Base-by-base conservation (phyloP, 2,113 vertebrate genomes). In the Poeciliopsis occidentalis region DNA sequence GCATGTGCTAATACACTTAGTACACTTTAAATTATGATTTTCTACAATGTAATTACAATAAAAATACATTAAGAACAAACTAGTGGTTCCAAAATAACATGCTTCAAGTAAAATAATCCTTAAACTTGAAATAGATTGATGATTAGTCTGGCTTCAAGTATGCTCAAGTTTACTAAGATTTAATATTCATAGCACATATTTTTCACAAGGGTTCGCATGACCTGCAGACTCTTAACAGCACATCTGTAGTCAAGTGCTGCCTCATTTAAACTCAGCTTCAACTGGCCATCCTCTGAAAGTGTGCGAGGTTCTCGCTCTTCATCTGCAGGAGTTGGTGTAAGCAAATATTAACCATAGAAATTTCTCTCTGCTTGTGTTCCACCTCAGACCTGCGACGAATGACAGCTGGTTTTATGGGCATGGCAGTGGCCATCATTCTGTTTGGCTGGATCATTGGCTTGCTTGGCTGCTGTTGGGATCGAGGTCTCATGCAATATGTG, bases 401-500 rank as follows among this genome's bases (percentile, higher is more conserved):
- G 98, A 99, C 98, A 0, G 98, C 97, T 1, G 98, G 97, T 32
- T 99, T 99, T 92, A 99, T 99, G 97, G 98, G 97, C 87, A 99
- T 99, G 98, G 98, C 98, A 0, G 97, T 98, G 81, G 97, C 98
- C 90, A 98, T 99, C 93, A 99, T 99, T 90, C 95, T 99, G 72
- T 99, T 99, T 0, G 98, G 98, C 27, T 99, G 98, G 98, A 94
- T 97, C 88, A 95, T 99, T 0, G 98, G 98, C 0, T 95, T 98
- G 87, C 95, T 99, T 12, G 98, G 98, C 71, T 98, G 97, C 94
- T 98, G 97, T 87, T 99, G 97, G 97, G 97, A 98, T 83, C 94
- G 97, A 84, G 98, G 98, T 87, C 98, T 99, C 90, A 99, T 99
- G 98, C 98, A 99, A 91, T 99, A 99, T 57, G 98, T 99, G 90